Evolutionary conservation across 2,113 vertebrate species (phyloP).

Genomic region (Ageneiosus marmoratus): DNA sequence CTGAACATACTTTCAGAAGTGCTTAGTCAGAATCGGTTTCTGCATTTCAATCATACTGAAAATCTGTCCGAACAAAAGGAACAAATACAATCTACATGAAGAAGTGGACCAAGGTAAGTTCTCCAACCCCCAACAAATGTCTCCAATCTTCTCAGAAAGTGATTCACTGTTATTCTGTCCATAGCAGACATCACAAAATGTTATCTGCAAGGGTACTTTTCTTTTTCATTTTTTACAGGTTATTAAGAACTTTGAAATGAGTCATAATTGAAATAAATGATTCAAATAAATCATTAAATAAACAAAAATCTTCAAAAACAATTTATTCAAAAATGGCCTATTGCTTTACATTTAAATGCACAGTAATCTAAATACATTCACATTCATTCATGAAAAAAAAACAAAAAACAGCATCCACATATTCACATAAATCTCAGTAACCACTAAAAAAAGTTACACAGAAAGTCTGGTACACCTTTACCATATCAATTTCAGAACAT

Average conservation of each 20-base stretch:
- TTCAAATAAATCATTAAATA: background rate
- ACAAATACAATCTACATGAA: background rate
- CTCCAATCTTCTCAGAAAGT: background rate
- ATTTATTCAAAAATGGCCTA: slow-evolving; percentile 10
- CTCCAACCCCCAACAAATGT: background rate
- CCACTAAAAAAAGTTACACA: background rate
- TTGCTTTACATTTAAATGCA: background rate
- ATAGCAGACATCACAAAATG: background rate
- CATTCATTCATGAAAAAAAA: background rate
- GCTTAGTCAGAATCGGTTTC: background rate
- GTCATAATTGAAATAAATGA: background rate
- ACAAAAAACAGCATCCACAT: background rate
- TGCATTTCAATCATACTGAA: background rate
- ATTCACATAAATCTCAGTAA: slow-evolving; percentile 8
- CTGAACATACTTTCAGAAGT: background rate
- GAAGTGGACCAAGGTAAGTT: background rate
- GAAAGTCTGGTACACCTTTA: background rate
- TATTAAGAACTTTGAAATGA: background rate
- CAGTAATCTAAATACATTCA: slow-evolving; percentile 4
- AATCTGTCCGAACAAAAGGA: background rate
- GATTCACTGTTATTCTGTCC: background rate
- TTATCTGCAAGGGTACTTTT: background rate
- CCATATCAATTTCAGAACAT: background rate
- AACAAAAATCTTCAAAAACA: slow-evolving; percentile 4
- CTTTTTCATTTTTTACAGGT: background rate